Conservation (phyloP, 2,888 invertebrate species). For the Onthophagus sagittarius region DNA sequence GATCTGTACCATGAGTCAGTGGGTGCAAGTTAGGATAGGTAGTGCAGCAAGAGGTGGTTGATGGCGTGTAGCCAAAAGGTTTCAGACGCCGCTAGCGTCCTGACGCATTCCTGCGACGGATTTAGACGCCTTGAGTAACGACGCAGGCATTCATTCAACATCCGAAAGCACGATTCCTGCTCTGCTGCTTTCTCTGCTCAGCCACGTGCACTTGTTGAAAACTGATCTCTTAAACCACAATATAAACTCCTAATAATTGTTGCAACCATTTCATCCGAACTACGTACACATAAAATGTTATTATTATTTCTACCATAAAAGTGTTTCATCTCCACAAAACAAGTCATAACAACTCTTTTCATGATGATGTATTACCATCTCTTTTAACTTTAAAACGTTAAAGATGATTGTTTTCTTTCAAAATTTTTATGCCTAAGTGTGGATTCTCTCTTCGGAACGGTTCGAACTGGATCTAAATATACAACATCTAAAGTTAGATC, state of each 20-base stretch:
- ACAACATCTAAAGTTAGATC: constrained; percentile 1
- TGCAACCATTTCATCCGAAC: too few relatives aligned
- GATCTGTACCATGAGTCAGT: constrained; percentile 38
- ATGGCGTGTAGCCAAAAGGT: constrained; percentile 41
- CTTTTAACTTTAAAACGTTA: neutral
- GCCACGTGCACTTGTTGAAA: constrained; percentile 25
- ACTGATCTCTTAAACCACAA: constrained; percentile 6
- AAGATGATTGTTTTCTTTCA: neutral
- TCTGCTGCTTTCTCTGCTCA: neutral
- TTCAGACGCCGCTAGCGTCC: constrained; percentile 44
- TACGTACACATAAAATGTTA: too few relatives aligned
- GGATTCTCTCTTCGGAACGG: neutral
- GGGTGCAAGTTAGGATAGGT: constrained; percentile 41
- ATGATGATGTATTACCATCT: neutral
- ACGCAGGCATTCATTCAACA: constrained; percentile 41
- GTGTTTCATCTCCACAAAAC: neutral
- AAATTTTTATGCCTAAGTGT: neutral
- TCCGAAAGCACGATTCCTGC: constrained; percentile 33
- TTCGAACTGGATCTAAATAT: constrained; percentile 1
- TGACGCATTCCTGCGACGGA: constrained; percentile 46
- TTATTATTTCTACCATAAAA: neutral
- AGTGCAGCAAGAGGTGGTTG: constrained; percentile 47
- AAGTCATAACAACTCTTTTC: neutral
- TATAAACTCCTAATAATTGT: neutral
- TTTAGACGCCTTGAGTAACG: constrained; percentile 46